Evolutionary conservation across 2,797 vertebrate genomes (phyloP).

Genomic region (Erethizon dorsatum): DNA sequence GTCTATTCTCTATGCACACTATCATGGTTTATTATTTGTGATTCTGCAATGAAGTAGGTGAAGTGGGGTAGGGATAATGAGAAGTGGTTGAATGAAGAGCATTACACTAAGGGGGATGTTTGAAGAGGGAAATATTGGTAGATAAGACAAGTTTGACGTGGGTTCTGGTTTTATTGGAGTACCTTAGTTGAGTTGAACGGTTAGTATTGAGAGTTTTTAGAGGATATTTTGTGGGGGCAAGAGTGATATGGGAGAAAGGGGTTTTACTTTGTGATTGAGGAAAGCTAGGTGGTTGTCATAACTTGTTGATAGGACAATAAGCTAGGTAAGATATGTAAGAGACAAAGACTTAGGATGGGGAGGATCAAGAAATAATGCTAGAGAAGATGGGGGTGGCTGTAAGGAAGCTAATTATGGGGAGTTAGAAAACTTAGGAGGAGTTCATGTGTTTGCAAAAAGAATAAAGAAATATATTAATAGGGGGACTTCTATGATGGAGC

Average conservation of each 20-base stretch:
- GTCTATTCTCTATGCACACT: not conserved
- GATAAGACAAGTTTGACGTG: too few relatives aligned
- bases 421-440: not conserved
- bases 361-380: not conserved
- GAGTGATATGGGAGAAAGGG: not conserved
- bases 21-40: not conserved
- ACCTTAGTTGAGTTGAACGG: not conserved
- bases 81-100: not conserved
- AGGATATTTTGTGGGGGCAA: too few relatives aligned
- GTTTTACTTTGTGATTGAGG: not conserved
- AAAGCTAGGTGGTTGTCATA: not conserved
- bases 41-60: not conserved
- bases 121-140: not conserved
- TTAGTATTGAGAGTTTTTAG: not conserved
- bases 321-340: not conserved
- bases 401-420: not conserved
- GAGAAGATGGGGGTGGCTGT: not conserved
- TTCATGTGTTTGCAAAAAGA: not conserved
- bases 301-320: not conserved
- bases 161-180: too few relatives aligned
- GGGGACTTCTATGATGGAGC: not conserved
- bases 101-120: not conserved
- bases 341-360: not conserved
- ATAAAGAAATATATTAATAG: too few relatives aligned
- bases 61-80: not conserved